Base-by-base conservation (phyloP, 2,797 vertebrate species). In the Paratrypauchen microcephalus region DNA sequence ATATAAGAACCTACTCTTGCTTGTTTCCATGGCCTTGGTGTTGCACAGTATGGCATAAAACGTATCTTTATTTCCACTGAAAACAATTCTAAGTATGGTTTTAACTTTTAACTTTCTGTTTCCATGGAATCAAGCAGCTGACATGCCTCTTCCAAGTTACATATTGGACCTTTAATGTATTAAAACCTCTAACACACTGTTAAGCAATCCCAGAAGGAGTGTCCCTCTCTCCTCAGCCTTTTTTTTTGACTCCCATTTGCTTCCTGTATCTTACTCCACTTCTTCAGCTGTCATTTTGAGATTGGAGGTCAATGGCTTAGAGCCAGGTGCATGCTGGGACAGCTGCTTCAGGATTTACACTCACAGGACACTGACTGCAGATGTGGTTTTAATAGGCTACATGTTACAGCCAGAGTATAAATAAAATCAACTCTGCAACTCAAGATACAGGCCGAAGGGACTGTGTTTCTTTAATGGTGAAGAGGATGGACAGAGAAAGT, bases 321-420 rank as follows among this genome's bases (percentile, higher is more conserved):
- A 78, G 86, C 90, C 93, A 93, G 91, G 89, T 93, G 91, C 77
- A 58, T 74, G 80, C 79, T 82, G 81, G 81, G 89, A 89, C 93
- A 93, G 91, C 91, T 94, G 93, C 69, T 24, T 3, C 65, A 15
- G 80, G 79, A 82, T 90, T 91, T 83, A 88, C 84, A 78, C 83
- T 57, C 77, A 72, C 71, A 76, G 58, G 13, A 77, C 74, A 32
- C 58, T 36, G 58, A 82, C 71, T 87, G 82, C 88, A 89, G 84
- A 91, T 91, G 89, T 89, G 77, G 80, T 71, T 83, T 76, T 59
- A 76, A 68, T 16, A 32, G 57, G 55, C 13, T 7, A 28, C 24
- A 28, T 6, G 12, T 57, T 12, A 24, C 54, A 56, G 21, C 4
- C 23, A 26, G 70, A 58, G 47, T 26, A 52, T 30, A n/a, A 23